Percentiles rank a stretch among this genome's conserved stretches.
These are phyloP conservation scores for Henicopernis longicauda DNA, from an alignment of 2,113 vertebrate species.

Conservation along the genomic window DNA sequence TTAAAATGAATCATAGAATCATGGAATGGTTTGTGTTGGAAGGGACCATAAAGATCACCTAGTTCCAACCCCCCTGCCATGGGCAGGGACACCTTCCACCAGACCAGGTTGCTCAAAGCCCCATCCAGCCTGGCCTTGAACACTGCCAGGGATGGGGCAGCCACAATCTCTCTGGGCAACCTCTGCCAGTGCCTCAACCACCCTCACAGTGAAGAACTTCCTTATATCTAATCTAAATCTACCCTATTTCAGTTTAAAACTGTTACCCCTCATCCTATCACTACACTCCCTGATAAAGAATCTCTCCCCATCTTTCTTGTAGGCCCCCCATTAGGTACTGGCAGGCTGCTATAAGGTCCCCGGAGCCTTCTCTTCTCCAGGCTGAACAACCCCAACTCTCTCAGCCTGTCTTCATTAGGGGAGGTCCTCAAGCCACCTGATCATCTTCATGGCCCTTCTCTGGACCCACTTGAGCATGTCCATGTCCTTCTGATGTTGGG, in stretches of 20 bases:
- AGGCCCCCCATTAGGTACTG: not conserved
- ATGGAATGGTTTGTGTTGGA: not conserved
- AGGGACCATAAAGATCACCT: not conserved
- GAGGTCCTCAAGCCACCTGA: not conserved
- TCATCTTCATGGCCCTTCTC: not conserved
- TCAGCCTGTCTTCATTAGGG: rapidly evolving
- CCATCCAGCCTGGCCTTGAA: not conserved
- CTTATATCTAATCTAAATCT: no score
- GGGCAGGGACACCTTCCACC: not conserved
- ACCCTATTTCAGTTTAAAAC: not conserved
- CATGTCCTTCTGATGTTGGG: not conserved
- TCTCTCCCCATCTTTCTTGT: not conserved
- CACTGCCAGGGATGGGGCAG: not conserved
- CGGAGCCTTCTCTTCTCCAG: not conserved
- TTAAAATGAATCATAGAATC: not conserved
- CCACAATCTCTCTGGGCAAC: not conserved
- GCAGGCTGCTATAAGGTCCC: not conserved
- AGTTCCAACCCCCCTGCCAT: rapidly evolving
- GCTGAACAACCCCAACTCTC: not conserved
- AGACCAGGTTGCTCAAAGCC: not conserved
- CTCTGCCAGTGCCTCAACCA: not conserved
- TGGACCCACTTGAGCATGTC: not conserved
- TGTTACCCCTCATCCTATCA: not conserved
- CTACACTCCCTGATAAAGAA: not conserved
- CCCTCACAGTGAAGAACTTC: not conserved